Evolutionary conservation across 1,140 invertebrate genomes (phyloP).

Genomic region (Kradibia gibbosae): DNA sequence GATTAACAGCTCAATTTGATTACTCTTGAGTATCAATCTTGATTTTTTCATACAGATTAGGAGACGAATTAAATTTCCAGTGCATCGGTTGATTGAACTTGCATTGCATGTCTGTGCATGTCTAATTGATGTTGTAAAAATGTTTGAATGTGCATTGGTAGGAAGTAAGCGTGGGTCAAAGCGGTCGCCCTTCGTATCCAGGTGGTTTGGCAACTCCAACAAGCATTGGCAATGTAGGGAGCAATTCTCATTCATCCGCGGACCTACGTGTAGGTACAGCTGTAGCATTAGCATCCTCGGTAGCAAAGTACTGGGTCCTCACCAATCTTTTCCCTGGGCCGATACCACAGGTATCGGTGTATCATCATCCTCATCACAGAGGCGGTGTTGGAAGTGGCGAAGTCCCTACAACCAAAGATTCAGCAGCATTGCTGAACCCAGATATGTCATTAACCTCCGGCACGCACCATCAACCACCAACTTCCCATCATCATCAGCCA

Average conservation of each 20-base stretch:
- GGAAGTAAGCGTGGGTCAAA: conserved; percentile 71
- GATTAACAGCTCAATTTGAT: not conserved
- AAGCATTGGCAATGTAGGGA: conserved; percentile 69
- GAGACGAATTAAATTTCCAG: conserved; percentile 30
- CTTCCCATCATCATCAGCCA: conserved; percentile 67
- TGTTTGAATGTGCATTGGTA: conserved; percentile 72
- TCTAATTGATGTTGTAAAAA: conserved; percentile 71
- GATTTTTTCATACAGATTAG: not conserved
- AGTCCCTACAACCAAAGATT: conserved; percentile 59
- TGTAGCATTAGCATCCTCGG: conserved; percentile 72
- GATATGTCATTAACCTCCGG: conserved; percentile 67
- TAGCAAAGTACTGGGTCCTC: conserved; percentile 75
- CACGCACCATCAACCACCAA: conserved; percentile 63
- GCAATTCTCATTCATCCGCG: conserved; percentile 65
- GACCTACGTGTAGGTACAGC: conserved; percentile 73
- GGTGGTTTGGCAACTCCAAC: conserved; percentile 66
- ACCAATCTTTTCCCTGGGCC: conserved; percentile 74
- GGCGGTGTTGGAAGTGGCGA: conserved; percentile 43
- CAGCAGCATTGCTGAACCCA: conserved; percentile 62
- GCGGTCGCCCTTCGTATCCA: conserved; percentile 68
- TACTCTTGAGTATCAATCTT: not conserved
- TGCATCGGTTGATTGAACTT: conserved; percentile 60
- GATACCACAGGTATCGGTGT: conserved; percentile 72
- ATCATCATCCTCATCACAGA: conserved; percentile 69
- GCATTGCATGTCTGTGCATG: conserved; percentile 68